Base-by-base conservation (phyloP, 2,888 invertebrate species). In the Oeneis ivallda region DNA sequence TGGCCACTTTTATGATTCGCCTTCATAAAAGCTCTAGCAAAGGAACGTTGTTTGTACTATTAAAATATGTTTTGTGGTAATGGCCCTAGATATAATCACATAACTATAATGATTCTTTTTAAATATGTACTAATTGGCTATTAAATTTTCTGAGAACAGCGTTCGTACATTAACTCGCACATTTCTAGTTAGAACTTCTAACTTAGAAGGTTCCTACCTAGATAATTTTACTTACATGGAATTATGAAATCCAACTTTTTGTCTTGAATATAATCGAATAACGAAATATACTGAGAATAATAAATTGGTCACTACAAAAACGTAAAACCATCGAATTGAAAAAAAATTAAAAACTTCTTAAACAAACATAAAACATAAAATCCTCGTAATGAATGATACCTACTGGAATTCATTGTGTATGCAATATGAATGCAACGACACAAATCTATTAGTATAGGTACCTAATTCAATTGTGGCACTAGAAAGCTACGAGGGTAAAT, bases 61-160 rank as follows among this genome's bases (percentile, higher is more conserved):
- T 11, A 49, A 17, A 10, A 10, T 19, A 11, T 41, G n/a, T n/a
- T n/a, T n/a, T n/a, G n/a, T n/a, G n/a, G n/a, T n/a, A 39, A 57
- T 57, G n/a, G 26, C 19, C 17, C 9, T 17, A 15, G 17, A 11
- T 50, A 50, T 53, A 7, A 9, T 9, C 37, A 37, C 7, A 37
- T 37, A 34, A 34, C 19, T 41, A 45, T 58, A 13, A 45, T 58
- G 43, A 41, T 52, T 52, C 26, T 32, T n/a, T 32, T 52, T 52
- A 32, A 52, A 52, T 52, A 53, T 53, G 34, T 53, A 37, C 53
- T 53, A 53, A 53, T 53, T 53, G 34, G 34, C 53, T 53, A 37
- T 53, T 15, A 53, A 53, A 10, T 53, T 53, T 15, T 53, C 53
- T 53, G 53, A 53, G 53, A 53, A 53, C 53, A 53, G 34, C 53